Conservation (phyloP, 2,888 invertebrate species). For the Acleris holmiana region DNA sequence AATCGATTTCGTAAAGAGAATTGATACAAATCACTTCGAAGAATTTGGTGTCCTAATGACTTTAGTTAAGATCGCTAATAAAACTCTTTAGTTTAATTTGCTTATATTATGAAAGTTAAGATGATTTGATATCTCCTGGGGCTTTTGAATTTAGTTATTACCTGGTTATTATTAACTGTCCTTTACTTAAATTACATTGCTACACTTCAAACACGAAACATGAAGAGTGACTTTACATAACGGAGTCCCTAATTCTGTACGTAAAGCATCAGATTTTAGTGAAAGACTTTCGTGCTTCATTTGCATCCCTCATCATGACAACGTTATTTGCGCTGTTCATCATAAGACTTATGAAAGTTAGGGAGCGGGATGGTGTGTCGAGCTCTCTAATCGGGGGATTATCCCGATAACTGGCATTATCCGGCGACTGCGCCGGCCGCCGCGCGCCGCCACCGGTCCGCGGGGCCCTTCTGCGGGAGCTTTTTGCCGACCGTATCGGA, state of each 20-base stretch:
- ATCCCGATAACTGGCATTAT: slow-evolving; percentile 60
- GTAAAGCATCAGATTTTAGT: slow-evolving; percentile 5
- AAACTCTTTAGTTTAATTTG: slow-evolving; percentile 61
- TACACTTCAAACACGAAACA: background rate
- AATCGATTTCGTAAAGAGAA: slow-evolving; percentile 45
- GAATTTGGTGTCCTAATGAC: slow-evolving; percentile 70
- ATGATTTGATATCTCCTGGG: background rate
- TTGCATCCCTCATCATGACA: slow-evolving; percentile 32
- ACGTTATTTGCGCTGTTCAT: slow-evolving; percentile 34
- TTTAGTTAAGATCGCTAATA: slow-evolving; percentile 66
- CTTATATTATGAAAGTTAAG: slow-evolving; percentile 47
- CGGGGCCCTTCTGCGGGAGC: slow-evolving; percentile 41
- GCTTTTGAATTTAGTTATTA: slow-evolving; percentile 43
- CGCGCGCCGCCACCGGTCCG: slow-evolving; percentile 13
- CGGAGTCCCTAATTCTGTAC: background rate
- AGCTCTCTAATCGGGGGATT: slow-evolving; percentile 65
- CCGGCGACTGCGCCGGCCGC: slow-evolving; percentile 42
- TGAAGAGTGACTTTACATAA: background rate
- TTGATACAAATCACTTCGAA: slow-evolving; percentile 57
- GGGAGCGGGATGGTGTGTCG: slow-evolving; percentile 52
- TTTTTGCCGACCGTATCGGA: slow-evolving; percentile 48
- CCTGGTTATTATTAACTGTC: background rate
- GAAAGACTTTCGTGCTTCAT: slow-evolving; percentile 9
- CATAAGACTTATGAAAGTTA: slow-evolving; percentile 47
- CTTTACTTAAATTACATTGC: background rate